A percentile compares a stretch with the other conserved stretches of the same genome.
phyloP scores from a whole-genome alignment of 2,113 vertebrate species.

The Xenopus borealis region DNA sequence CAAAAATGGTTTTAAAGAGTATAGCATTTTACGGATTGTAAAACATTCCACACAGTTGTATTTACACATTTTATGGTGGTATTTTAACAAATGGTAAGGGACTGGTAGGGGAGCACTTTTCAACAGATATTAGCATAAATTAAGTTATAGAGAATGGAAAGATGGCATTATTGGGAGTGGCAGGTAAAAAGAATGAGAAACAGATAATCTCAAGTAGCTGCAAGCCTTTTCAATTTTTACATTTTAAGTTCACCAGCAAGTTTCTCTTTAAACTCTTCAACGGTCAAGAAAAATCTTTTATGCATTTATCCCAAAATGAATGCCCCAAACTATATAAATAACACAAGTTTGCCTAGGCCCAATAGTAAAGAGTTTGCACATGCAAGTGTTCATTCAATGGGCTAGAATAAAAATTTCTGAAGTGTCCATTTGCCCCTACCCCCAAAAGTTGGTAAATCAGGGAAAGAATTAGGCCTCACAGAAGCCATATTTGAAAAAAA shows the following conservation, averaged over 20 bases:
- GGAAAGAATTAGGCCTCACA: constrained; percentile 57
- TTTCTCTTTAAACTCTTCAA: neutral
- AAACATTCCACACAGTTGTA: no score
- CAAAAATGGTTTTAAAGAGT: no score
- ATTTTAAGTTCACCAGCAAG: no score
- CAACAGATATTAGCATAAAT: no score
- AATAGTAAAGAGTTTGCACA: neutral
- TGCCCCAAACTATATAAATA: neutral
- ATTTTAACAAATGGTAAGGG: no score
- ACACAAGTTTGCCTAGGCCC: neutral
- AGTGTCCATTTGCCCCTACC: neutral
- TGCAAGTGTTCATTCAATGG: constrained; percentile 34
- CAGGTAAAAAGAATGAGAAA: neutral
- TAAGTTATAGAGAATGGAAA: no score
- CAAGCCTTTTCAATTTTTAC: neutral
- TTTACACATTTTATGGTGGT: no score
- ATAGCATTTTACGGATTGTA: no score
- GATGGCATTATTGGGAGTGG: no score
- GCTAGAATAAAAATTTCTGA: constrained; percentile 8
- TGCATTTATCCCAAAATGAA: neutral
- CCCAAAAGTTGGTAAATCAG: neutral
- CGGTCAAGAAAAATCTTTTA: neutral
- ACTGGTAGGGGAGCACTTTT: no score
- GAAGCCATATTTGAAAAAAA: constrained; percentile 59
- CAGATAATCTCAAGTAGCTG: neutral